A percentile compares a stretch with the other conserved stretches of the same genome.
phyloP scores from a whole-genome alignment of 2,797 vertebrate genomes.

The Spinus olivaceus region DNA sequence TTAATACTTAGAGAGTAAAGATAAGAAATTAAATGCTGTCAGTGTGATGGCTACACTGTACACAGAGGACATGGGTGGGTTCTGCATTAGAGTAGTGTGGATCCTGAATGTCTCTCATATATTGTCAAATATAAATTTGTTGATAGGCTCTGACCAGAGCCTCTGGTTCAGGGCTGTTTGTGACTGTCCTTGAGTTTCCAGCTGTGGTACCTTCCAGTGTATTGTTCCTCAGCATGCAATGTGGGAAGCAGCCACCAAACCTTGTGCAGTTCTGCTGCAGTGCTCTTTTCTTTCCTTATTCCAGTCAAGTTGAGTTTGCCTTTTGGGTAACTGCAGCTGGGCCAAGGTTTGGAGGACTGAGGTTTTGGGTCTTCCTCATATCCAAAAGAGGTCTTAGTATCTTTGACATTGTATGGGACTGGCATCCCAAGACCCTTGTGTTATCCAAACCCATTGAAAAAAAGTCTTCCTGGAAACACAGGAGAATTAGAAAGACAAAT shows the following conservation, averaged over 20 bases:
- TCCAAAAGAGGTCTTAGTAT: neutral
- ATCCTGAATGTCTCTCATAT: neutral
- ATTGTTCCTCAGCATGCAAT: accelerated
- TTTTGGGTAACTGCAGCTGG: neutral
- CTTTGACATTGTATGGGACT: neutral
- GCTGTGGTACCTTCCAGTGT: neutral
- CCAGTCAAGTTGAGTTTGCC: neutral
- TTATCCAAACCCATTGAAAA: neutral
- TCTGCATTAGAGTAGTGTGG: neutral
- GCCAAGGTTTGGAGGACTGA: neutral
- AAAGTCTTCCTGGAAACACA: neutral
- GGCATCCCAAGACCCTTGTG: neutral
- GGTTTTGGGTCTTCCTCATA: neutral
- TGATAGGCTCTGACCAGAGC: neutral
- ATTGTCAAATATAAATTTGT: neutral
- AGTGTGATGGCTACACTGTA: neutral
- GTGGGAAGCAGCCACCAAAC: neutral
- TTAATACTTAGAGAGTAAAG: neutral
- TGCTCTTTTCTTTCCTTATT: neutral
- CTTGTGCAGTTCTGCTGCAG: neutral
- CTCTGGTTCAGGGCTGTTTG: neutral
- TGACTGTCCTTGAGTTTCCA: neutral
- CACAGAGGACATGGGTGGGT: neutral
- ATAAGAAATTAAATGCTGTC: neutral
- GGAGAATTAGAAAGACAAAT: neutral